Conservation (phyloP, 2,888 invertebrate species). For the Caenorhabditis auriculariae region DNA sequence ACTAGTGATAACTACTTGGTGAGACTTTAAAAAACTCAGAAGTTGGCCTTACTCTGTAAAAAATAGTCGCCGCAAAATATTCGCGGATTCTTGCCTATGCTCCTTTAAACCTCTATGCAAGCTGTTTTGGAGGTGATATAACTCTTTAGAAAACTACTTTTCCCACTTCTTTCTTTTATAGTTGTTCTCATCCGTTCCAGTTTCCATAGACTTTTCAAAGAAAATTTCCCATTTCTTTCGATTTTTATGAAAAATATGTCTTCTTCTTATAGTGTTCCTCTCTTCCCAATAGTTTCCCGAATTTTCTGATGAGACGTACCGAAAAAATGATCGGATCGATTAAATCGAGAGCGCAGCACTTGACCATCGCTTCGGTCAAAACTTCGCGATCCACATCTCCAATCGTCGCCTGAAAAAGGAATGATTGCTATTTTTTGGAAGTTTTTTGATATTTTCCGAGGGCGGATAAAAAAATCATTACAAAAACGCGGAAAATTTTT, state of each 20-base stretch:
- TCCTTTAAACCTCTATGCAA: too few relatives aligned
- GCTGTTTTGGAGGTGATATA: too few relatives aligned
- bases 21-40: too few relatives aligned
- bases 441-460: too few relatives aligned
- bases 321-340: constrained; percentile 37
- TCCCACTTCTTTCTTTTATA: too few relatives aligned
- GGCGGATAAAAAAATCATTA: not conserved
- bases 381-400: constrained; percentile 43
- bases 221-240: not conserved
- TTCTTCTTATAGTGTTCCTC: not conserved
- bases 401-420: constrained; percentile 31
- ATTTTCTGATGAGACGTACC: constrained; percentile 3
- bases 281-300: not conserved
- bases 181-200: not conserved
- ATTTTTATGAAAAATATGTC: not conserved
- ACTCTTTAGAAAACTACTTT: too few relatives aligned
- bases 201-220: not conserved
- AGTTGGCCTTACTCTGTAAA: too few relatives aligned
- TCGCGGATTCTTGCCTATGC: too few relatives aligned
- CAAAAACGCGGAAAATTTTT: too few relatives aligned
- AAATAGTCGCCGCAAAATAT: too few relatives aligned
- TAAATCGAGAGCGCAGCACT: constrained; percentile 39
- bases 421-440: too few relatives aligned
- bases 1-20: too few relatives aligned
- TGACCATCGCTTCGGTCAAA: constrained; percentile 35